phyloP scores from a whole-genome alignment of 2,888 invertebrate species.

The Teinopalpus imperialis region DNA sequence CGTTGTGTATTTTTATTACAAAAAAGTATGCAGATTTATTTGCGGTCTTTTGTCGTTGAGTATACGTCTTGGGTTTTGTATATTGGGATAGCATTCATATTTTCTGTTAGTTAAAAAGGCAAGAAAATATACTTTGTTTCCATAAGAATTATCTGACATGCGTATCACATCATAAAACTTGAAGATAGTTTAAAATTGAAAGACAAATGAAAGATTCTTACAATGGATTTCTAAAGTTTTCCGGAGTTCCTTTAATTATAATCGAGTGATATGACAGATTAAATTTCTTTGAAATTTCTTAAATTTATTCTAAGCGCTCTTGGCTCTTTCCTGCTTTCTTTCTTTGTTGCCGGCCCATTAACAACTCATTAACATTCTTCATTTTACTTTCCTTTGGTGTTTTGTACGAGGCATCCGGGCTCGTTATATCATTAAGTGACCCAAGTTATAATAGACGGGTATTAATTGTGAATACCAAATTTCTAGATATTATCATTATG shows the following conservation, averaged over 20 bases:
- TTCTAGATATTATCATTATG: background rate
- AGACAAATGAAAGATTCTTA: too few relatives aligned
- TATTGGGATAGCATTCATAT: too few relatives aligned
- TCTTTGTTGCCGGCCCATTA: constrained; percentile 20
- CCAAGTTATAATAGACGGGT: background rate
- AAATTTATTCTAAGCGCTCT: constrained; percentile 19
- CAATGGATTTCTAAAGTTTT: too few relatives aligned
- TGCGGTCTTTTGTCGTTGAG: too few relatives aligned
- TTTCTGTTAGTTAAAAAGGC: too few relatives aligned
- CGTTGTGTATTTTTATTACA: too few relatives aligned
- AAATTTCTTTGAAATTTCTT: constrained; percentile 4
- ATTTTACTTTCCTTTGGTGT: constrained; percentile 18
- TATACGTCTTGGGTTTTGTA: too few relatives aligned
- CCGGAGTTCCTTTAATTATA: constrained; percentile 4
- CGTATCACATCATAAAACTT: too few relatives aligned
- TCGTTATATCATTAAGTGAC: constrained; percentile 10
- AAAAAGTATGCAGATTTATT: too few relatives aligned
- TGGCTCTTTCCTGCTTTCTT: constrained; percentile 11
- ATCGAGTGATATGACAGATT: constrained; percentile 9
- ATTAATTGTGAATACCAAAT: constrained; percentile 16
- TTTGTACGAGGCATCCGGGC: constrained; percentile 10
- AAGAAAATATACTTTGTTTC: too few relatives aligned
- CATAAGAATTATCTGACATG: too few relatives aligned
- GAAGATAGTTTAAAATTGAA: too few relatives aligned
- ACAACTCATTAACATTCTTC: constrained; percentile 22